These are phyloP conservation scores for Tetrax tetrax DNA, from an alignment of 2,113 vertebrate genomes.

Conservation along the genomic window DNA sequence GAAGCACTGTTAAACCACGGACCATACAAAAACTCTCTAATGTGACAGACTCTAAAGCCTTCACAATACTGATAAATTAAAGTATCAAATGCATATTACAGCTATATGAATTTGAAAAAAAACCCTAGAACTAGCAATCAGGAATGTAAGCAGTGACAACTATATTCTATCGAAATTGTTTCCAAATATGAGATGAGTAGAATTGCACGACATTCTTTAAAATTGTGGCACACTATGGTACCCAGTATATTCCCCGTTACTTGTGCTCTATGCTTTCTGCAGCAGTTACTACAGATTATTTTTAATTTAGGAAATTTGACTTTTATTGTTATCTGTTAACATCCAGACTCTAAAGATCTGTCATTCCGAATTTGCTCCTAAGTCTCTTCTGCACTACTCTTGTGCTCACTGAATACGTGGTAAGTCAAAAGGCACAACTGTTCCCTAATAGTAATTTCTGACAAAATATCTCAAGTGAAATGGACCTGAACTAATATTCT, in stretches of 20 bases:
- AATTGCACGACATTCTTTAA: background rate
- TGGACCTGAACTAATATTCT: background rate
- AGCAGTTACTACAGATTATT: background rate
- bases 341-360: background rate
- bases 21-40: background rate
- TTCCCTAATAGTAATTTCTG: background rate
- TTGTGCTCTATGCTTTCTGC: background rate
- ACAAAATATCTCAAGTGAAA: background rate
- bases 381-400: background rate
- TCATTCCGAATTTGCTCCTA: background rate
- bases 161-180: background rate
- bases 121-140: background rate
- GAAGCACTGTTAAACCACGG: background rate
- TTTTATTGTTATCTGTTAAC: background rate
- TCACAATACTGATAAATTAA: background rate
- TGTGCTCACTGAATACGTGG: fast-evolving
- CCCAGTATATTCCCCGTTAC: background rate
- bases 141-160: background rate
- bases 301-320: background rate
- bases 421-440: background rate
- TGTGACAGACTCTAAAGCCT: background rate
- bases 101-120: background rate
- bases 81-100: background rate
- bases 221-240: background rate
- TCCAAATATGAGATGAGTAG: background rate